Conservation (phyloP, 2,797 vertebrate species). For the Salmo trutta region DNA sequence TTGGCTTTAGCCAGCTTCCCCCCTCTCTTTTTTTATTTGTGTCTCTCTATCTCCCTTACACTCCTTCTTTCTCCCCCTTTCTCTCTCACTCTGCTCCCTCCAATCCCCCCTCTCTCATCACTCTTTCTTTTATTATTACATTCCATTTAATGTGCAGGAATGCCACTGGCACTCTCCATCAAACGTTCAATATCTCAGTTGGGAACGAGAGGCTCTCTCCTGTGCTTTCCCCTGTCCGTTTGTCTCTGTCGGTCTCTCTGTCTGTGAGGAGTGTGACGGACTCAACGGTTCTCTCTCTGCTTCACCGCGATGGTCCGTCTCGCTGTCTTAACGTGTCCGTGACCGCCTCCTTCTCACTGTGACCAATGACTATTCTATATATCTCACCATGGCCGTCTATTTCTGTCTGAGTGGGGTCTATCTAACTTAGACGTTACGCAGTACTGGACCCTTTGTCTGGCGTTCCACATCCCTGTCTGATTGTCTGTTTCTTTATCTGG, state of each 20-base stretch:
- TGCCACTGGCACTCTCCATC: slow-evolving; percentile 39
- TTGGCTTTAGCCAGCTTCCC: slow-evolving; percentile 29
- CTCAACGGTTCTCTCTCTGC: background rate
- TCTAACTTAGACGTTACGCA: too few relatives aligned
- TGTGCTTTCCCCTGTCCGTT: background rate
- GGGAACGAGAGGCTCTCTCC: slow-evolving; percentile 26
- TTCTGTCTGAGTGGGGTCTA: too few relatives aligned
- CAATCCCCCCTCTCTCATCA: slow-evolving; percentile 22
- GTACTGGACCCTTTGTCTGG: background rate
- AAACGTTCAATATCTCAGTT: slow-evolving; percentile 31
- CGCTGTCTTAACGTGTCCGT: background rate
- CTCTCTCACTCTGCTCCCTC: slow-evolving; percentile 10
- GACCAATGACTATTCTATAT: too few relatives aligned
- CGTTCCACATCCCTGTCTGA: background rate
- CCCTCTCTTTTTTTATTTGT: slow-evolving; percentile 20
- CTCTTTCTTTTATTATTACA: slow-evolving; percentile 23
- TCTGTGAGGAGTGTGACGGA: background rate
- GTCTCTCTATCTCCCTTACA: slow-evolving; percentile 31
- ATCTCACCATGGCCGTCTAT: too few relatives aligned
- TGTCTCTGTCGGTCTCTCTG: background rate
- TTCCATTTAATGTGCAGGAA: slow-evolving; percentile 30
- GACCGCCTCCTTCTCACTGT: background rate
- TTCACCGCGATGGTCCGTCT: background rate
- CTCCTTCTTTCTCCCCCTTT: slow-evolving; percentile 29
- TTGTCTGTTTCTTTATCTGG: background rate